A percentile compares a stretch with the other conserved stretches of the same genome.
Conservation (phyloP, 2,113 vertebrate species). For the Cercopithecus mona region DNA sequence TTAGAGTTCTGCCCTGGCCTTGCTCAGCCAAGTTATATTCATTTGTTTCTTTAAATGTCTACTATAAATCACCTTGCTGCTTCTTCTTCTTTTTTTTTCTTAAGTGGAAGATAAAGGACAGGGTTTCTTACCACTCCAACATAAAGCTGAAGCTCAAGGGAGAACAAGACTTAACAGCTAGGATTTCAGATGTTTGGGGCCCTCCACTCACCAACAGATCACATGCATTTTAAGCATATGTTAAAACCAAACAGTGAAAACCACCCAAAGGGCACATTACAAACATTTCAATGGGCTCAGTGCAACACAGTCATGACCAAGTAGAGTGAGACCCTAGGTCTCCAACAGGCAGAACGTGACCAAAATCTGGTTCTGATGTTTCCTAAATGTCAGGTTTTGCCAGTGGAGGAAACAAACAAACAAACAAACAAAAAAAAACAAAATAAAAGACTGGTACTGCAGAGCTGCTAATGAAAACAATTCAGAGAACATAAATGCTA, state of each 20-base stretch:
- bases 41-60: not conserved
- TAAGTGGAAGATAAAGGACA: not conserved
- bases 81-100: slow-evolving; percentile 1
- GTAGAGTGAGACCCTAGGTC: slow-evolving; percentile 50
- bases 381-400: slow-evolving; percentile 70
- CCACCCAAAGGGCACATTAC: not conserved
- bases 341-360: slow-evolving; percentile 56
- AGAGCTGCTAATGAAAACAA: slow-evolving; percentile 73
- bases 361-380: slow-evolving; percentile 71
- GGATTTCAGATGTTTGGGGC: not conserved
- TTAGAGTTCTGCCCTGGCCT: not conserved
- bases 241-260: slow-evolving; percentile 19
- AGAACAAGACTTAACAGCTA: not conserved
- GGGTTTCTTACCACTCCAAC: not conserved
- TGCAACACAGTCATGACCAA: slow-evolving; percentile 50
- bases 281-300: not conserved
- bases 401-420: slow-evolving; percentile 66
- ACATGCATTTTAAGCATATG: not conserved
- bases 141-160: slow-evolving; percentile 1
- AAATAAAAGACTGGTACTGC: slow-evolving; percentile 65
- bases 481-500: slow-evolving; percentile 74
- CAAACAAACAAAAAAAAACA: slow-evolving; percentile 47
- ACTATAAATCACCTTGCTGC: not conserved
- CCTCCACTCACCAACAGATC: not conserved
- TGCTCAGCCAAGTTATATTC: not conserved